Base-by-base conservation (phyloP, 2,888 invertebrate genomes). In the Patella ulyssiponensis region DNA sequence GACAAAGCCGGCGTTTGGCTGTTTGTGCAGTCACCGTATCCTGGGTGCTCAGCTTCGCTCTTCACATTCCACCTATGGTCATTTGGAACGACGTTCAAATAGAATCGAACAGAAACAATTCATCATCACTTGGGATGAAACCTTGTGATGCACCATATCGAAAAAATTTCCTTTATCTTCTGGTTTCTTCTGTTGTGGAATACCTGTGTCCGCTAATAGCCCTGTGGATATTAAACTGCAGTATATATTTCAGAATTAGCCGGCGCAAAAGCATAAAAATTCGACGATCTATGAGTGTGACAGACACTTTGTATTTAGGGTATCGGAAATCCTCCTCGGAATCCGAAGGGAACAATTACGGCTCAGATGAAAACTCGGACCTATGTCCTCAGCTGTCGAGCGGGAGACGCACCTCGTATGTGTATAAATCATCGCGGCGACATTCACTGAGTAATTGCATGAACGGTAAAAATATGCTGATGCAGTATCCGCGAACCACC, bases 191-290 rank as follows among this genome's bases (percentile, higher is more conserved):
- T 52, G 82, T 81, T 27, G 78, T 88, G 1, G 83, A 85, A 74
- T 87, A 86, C 77, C 74, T 87, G 69, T 77, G 87, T 33, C 88
- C 88, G 1, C 74, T 88, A 15, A 17, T 86, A n/a, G 78, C 83
- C 15, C 77, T 89, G 72, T 79, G 86, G 69, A 81, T 84, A 0
- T 80, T 88, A 1, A 89, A 89, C 69, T 80, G 82, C 80, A 86
- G 86, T 9, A 86, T 89, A 51, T 88, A 87, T 76, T 81, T 86
- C 44, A 87, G 86, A 78, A 86, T 89, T 72, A 83, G 83, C 5
- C 82, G 83, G 58, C 72, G 89, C 20, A 88, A 89, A 77, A 85
- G 83, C 52, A 86, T 85, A 73, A 87, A 86, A 71, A 83, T 89
- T n/a, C 81, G 89, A 23, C 82, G 89, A 4, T 89, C 89, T 7